phyloP scores from a whole-genome alignment of 2,888 invertebrate genomes.

The Ferrisia virgata region DNA sequence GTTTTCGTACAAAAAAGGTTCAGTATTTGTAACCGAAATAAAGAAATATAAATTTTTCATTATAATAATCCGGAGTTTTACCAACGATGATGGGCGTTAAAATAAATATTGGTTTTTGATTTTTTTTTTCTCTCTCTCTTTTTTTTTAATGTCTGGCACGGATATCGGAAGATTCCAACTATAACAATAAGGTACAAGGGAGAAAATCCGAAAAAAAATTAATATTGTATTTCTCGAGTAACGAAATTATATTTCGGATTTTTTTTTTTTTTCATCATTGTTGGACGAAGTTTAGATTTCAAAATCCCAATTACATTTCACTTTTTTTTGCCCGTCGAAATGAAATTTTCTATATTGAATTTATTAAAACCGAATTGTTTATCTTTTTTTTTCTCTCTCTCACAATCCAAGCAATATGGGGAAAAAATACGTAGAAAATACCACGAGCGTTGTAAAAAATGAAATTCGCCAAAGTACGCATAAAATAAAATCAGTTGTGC shows the following conservation, averaged over 20 bases:
- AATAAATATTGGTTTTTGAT: constrained; percentile 4
- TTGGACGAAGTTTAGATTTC: background rate
- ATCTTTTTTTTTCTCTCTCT: background rate
- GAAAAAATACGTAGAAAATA: background rate
- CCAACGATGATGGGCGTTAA: background rate
- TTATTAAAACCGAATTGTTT: background rate
- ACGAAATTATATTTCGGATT: background rate
- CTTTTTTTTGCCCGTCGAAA: background rate
- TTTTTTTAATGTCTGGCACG: background rate
- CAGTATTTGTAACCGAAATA: background rate
- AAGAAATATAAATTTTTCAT: constrained; percentile 1
- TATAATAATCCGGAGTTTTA: background rate
- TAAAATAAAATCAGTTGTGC: background rate
- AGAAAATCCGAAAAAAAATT: background rate
- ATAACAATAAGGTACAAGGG: background rate
- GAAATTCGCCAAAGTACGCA: background rate
- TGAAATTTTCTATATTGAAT: background rate
- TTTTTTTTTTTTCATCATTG: background rate
- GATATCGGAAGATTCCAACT: background rate
- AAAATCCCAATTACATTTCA: background rate
- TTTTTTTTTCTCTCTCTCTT: background rate
- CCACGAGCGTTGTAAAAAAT: background rate
- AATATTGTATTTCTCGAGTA: background rate
- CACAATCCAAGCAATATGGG: no score
- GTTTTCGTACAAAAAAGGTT: background rate